Conservation (phyloP, 2,113 vertebrate species). For the Coptodon bakossiorum region DNA sequence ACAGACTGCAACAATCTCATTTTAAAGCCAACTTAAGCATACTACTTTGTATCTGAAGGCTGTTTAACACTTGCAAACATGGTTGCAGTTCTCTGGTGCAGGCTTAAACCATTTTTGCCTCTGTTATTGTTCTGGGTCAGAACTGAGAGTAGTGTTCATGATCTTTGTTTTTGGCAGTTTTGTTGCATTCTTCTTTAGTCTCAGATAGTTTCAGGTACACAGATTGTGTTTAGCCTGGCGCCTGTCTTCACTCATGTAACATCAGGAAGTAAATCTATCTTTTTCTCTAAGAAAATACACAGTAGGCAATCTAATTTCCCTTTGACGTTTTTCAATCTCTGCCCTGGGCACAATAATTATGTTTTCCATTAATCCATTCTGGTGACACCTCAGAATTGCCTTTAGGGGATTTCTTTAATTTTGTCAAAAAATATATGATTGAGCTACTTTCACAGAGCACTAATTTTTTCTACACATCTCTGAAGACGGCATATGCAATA, state of each 20-base stretch:
- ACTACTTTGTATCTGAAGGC: not conserved
- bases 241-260: slow-evolving; percentile 6
- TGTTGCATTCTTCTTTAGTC: slow-evolving; percentile 25
- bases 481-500: not conserved
- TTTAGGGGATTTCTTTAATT: not conserved
- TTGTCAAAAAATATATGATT: not conserved
- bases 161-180: slow-evolving; percentile 24
- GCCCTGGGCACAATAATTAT: not conserved
- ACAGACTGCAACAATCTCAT: not conserved
- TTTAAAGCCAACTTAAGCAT: not conserved
- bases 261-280: slow-evolving; percentile 27
- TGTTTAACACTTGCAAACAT: not conserved
- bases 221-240: slow-evolving; percentile 37
- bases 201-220: slow-evolving; percentile 9
- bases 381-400: not conserved
- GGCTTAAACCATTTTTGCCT: not conserved
- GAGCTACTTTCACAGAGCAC: not conserved
- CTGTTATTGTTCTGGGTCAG: not conserved
- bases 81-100: not conserved
- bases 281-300: not conserved
- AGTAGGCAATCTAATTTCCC: not conserved
- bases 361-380: not conserved
- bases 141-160: not conserved
- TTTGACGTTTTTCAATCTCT: not conserved
- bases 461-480: not conserved